Evolutionary conservation across 2,888 invertebrate species (phyloP).

Genomic region (Dorcus parallelipipedus): DNA sequence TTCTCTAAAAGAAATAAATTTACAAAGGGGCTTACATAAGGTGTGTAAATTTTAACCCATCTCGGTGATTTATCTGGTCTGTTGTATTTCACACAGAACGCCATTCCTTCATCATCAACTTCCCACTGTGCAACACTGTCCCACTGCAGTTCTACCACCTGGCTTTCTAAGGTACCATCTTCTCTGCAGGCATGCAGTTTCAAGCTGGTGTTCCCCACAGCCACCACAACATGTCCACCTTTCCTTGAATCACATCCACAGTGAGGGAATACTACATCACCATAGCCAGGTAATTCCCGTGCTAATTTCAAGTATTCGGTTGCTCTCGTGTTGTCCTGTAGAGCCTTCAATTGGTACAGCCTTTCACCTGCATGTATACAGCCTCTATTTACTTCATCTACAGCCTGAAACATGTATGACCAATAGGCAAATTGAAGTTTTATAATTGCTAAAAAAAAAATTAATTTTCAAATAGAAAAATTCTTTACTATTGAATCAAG

Average conservation of each 20-base stretch:
- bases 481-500: too few relatives aligned
- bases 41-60: conserved; percentile 84
- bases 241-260: conserved; percentile 88
- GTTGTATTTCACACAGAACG: conserved; percentile 84
- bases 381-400: conserved; percentile 93
- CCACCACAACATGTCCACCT: conserved; percentile 70
- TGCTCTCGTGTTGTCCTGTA: conserved; percentile 86
- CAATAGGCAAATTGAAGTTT: neutral
- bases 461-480: too few relatives aligned
- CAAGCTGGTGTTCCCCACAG: conserved; percentile 55
- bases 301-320: conserved; percentile 83
- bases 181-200: conserved; percentile 82
- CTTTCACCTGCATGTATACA: conserved; percentile 87
- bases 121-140: conserved; percentile 79
- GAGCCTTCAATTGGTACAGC: conserved; percentile 92
- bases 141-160: conserved; percentile 80
- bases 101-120: conserved; percentile 88
- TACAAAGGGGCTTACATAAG: conserved; percentile 70
- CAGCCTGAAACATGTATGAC: conserved; percentile 56
- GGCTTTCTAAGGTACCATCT: conserved; percentile 71
- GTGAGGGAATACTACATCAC: conserved; percentile 91
- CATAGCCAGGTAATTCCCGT: conserved; percentile 86
- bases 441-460: too few relatives aligned
- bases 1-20: conserved; percentile 6
- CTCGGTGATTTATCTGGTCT: conserved; percentile 76